These are phyloP conservation scores for Oscheius sp. DNA, from an alignment of 1,140 invertebrate species.

Conservation along the genomic window DNA sequence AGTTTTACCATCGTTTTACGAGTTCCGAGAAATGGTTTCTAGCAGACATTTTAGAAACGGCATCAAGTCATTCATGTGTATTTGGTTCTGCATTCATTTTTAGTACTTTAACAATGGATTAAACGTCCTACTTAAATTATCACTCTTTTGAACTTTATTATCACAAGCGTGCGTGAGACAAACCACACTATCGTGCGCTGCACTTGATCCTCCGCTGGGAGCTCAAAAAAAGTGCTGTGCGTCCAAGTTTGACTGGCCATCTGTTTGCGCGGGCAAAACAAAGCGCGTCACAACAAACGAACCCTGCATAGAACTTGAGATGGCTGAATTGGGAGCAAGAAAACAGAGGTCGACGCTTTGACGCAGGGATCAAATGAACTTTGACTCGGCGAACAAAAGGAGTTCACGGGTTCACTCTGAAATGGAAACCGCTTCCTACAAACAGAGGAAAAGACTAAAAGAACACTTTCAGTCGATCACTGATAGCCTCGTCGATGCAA, in stretches of 20 bases:
- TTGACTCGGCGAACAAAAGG: not conserved
- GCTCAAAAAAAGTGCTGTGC: not conserved
- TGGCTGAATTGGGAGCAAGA: too few relatives aligned
- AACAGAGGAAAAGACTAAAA: too few relatives aligned
- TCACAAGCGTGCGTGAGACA: not conserved
- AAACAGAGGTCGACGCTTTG: not conserved
- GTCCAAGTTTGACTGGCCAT: constrained; percentile 6
- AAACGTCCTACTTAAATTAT: too few relatives aligned
- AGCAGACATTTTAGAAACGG: too few relatives aligned
- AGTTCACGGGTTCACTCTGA: not conserved
- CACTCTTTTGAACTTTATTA: constrained; percentile 15
- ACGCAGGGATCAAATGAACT: not conserved
- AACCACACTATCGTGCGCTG: constrained; percentile 1
- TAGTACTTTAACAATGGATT: too few relatives aligned
- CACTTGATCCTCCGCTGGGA: constrained; percentile 6
- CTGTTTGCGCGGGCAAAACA: not conserved
- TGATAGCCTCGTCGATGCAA: constrained; percentile 59
- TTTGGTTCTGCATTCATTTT: too few relatives aligned
- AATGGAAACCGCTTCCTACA: too few relatives aligned
- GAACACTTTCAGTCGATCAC: constrained; percentile 50
- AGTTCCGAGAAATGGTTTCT: too few relatives aligned
- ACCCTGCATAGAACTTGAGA: not conserved
- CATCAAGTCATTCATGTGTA: too few relatives aligned
- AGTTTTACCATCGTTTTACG: too few relatives aligned
- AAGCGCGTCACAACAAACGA: constrained; percentile 6